A percentile compares a stretch with the other conserved stretches of the same genome.
phyloP scores from a whole-genome alignment of 2,888 invertebrate species.

The Drosophila mimica region DNA sequence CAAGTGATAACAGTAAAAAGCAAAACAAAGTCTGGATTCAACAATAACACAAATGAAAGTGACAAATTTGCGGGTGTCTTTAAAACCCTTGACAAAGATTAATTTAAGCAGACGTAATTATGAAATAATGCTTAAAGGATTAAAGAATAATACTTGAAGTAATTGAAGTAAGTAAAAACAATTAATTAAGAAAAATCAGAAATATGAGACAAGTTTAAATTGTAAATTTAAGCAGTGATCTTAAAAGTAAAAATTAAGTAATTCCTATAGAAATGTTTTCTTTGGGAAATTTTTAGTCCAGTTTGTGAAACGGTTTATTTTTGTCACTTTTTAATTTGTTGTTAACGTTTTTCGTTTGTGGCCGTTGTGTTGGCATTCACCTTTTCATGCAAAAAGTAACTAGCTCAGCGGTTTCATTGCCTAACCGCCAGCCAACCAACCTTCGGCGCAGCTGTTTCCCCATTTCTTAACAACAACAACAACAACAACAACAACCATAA shows the following conservation, averaged over 20 bases:
- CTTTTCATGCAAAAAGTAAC: slow-evolving; percentile 53
- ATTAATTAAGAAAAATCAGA: not conserved
- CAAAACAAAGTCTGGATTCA: not conserved
- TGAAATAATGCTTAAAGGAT: not conserved
- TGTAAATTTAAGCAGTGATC: not conserved
- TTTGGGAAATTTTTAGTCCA: slow-evolving; percentile 41
- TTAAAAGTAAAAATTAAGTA: not conserved
- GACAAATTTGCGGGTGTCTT: not conserved
- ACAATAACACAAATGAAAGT: not conserved
- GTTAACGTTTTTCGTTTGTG: slow-evolving; percentile 2
- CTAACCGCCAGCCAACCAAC: slow-evolving; percentile 52
- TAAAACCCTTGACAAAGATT: not conserved
- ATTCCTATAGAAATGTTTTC: not conserved
- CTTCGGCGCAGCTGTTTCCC: slow-evolving; percentile 70
- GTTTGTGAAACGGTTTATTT: not conserved
- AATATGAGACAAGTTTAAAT: too few species aligned
- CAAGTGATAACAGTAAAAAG: slow-evolving; percentile 3
- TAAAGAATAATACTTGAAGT: not conserved
- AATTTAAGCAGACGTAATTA: not conserved
- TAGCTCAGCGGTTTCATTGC: slow-evolving; percentile 56
- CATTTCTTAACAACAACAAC: slow-evolving; percentile 52
- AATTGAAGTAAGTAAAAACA: not conserved
- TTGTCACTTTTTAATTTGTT: not conserved
- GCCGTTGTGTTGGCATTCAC: slow-evolving; percentile 53
- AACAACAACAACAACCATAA: slow-evolving; percentile 6